Evolutionary conservation across 2,113 vertebrate genomes (phyloP).

Genomic region (Scalopus aquaticus): DNA sequence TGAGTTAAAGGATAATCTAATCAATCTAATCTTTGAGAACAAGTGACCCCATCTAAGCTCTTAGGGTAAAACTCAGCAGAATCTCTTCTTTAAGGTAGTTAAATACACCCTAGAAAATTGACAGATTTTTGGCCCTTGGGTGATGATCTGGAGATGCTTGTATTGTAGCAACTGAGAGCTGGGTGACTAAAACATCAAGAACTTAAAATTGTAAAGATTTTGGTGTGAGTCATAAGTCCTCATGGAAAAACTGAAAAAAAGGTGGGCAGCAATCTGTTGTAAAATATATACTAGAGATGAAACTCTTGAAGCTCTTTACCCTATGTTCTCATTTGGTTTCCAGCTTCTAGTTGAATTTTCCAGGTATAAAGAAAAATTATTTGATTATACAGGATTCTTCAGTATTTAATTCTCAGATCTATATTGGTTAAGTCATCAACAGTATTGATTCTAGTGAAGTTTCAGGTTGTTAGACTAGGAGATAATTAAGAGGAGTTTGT

Average conservation of each 20-base stretch:
- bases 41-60: neutral
- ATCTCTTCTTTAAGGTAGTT: neutral
- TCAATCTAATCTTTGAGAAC: neutral
- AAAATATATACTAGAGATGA: neutral
- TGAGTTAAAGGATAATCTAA: neutral
- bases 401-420: neutral
- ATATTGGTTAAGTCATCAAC: neutral
- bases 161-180: neutral
- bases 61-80: neutral
- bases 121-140: neutral
- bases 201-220: neutral
- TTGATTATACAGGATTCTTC: neutral
- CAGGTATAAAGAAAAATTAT: neutral
- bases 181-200: neutral
- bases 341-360: neutral
- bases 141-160: neutral
- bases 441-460: neutral
- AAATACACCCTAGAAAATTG: neutral
- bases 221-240: neutral
- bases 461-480: neutral
- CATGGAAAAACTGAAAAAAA: neutral
- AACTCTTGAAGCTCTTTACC: neutral
- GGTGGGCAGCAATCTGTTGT: neutral
- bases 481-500: neutral
- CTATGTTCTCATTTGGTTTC: neutral